Base-by-base conservation (phyloP, 2,888 invertebrate species). In the Eugnorisma glareosa region DNA sequence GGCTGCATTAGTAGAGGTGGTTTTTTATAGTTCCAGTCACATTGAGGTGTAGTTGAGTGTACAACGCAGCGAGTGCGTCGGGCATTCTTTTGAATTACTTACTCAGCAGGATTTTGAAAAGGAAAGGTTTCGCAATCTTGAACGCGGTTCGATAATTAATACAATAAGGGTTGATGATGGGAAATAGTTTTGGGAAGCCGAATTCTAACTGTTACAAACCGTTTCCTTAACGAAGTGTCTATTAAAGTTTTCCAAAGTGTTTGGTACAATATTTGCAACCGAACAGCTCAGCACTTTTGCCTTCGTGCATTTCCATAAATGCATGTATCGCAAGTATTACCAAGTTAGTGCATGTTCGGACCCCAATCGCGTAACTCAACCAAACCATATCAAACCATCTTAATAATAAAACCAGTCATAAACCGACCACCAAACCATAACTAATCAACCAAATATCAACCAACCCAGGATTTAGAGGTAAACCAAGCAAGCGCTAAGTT, bases 41-140 rank as follows among this genome's bases (percentile, higher is more conserved):
- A n/a, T 28, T 37, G 6, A 15, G 0, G 1, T 28, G n/a, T 1
- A 57, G 66, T 74, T 66, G 81, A 66, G 35, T 74, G 28, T 79
- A 74, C 28, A 89, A 89, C 90, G 87, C 89, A 85, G 73, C 90
- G 89, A 93, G 89, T 93, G 93, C 90, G 93, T 91, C 77, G 82
- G 91, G 90, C 91, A 89, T 90, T 91, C 90, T 89, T 89, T 90
- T 88, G 89, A 91, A 91, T 93, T 91, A 92, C 91, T 91, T 92
- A 91, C 90, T 90, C 86, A 68, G 84, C 86, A 71, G 81, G 85
- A 82, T 82, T 86, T 79, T 81, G 51, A 69, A 72, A 71, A 73
- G 71, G 70, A 63, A 77, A 70, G 67, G 61, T 83, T 81, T 75
- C 51, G 76, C 73, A 82, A 79, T 74, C 67, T 71, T 74, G 72